Evolutionary conservation across 2,797 vertebrate genomes (phyloP).

Genomic region (Setipinna tenuifilis): DNA sequence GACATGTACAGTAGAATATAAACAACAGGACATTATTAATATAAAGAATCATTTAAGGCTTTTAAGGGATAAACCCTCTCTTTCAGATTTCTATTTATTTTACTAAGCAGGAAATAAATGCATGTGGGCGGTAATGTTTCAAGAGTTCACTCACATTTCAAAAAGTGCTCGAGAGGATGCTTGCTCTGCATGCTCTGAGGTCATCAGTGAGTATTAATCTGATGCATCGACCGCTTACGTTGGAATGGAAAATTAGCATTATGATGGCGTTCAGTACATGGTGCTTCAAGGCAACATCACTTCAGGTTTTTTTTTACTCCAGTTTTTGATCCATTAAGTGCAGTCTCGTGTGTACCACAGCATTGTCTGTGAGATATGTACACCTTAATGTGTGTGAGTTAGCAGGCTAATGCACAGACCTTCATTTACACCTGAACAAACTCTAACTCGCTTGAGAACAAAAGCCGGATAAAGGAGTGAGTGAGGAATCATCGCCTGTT

Average conservation of each 20-base stretch:
- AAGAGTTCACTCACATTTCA: background rate
- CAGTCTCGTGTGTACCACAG: background rate
- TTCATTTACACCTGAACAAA: background rate
- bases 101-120: background rate
- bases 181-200: background rate
- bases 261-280: background rate
- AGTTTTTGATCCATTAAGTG: background rate
- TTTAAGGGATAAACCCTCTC: background rate
- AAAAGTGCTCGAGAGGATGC: background rate
- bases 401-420: background rate
- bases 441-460: background rate
- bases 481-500: slow-evolving; percentile 15
- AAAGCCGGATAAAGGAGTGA: background rate
- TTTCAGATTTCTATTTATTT: background rate
- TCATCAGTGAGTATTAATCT: background rate
- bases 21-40: too few relatives aligned
- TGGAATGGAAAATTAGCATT: background rate
- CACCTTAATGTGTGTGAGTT: background rate
- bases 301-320: background rate
- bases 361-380: background rate
- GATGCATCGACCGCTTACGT: background rate
- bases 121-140: background rate
- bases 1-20: too few relatives aligned
- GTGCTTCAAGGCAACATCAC: background rate
- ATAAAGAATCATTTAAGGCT: too few relatives aligned